Evolutionary conservation across 2,888 invertebrate genomes (phyloP).

Genomic region (Sphinx pinastri): DNA sequence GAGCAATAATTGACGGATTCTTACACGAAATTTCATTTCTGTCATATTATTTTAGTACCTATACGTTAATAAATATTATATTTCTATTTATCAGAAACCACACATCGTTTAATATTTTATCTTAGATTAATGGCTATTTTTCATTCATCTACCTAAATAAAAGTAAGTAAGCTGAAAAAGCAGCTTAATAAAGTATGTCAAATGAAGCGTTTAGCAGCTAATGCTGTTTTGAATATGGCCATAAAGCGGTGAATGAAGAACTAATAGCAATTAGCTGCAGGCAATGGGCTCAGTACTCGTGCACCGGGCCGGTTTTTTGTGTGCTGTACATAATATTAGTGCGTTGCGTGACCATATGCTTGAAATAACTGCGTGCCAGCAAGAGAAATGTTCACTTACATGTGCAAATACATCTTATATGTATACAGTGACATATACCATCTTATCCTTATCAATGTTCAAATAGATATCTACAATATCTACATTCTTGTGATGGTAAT

Average conservation of each 20-base stretch:
- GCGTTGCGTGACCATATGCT: constrained; percentile 59
- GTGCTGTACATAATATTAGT: constrained; percentile 48
- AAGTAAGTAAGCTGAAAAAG: too few species aligned
- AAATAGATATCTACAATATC: constrained; percentile 20
- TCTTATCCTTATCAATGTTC: constrained; percentile 5
- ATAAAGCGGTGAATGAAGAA: constrained; percentile 4
- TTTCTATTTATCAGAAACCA: too few species aligned
- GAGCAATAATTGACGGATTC: too few species aligned
- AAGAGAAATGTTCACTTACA: constrained; percentile 57
- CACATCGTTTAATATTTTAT: too few species aligned
- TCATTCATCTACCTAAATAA: too few species aligned
- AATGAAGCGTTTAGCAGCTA: neutral
- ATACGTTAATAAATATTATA: too few species aligned
- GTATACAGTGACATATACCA: constrained; percentile 14
- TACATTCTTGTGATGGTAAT: constrained; percentile 3
- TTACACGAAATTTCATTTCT: too few species aligned
- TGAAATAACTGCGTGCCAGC: constrained; percentile 59
- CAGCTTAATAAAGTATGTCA: too few species aligned
- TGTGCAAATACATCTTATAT: constrained; percentile 25
- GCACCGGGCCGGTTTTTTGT: constrained; percentile 17
- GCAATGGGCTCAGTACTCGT: constrained; percentile 26
- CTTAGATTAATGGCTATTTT: too few species aligned
- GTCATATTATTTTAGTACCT: too few species aligned
- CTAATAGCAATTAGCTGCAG: constrained; percentile 23
- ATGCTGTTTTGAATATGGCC: neutral